Evolutionary conservation across 2,797 vertebrate genomes (phyloP).

Genomic region (Phyllotis vaccarum): DNA sequence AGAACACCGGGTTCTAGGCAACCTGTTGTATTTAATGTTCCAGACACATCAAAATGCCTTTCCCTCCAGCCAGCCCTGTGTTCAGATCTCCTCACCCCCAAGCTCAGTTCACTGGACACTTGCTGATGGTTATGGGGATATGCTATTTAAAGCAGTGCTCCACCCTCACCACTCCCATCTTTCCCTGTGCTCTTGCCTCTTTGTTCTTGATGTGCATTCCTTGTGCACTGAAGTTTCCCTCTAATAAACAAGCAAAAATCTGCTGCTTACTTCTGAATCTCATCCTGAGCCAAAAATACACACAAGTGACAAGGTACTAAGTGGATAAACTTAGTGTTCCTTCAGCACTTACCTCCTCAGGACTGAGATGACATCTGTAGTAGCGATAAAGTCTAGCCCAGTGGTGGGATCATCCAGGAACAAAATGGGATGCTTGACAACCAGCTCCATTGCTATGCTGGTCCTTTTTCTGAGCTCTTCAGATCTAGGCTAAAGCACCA

Average conservation of each 20-base stretch:
- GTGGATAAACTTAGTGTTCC: not conserved
- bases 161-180: not conserved
- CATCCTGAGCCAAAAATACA: not conserved
- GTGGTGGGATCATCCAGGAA: constrained; percentile 98
- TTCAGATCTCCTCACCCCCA: not conserved
- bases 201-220: not conserved
- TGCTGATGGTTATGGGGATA: not conserved
- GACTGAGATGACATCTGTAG: constrained; percentile 93
- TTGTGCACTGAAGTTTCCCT: not conserved
- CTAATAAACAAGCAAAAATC: not conserved
- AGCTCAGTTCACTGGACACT: not conserved
- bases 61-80: not conserved
- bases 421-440: constrained; percentile 93
- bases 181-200: not conserved
- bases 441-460: constrained; percentile 97
- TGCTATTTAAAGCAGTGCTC: not conserved
- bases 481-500: not conserved
- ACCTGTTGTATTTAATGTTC: too few species aligned
- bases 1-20: too few species aligned
- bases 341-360: constrained; percentile 91
- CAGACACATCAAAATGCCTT: not conserved
- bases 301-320: not conserved
- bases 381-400: constrained; percentile 95
- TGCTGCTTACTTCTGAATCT: not conserved
- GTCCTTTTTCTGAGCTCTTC: constrained; percentile 93